Conservation (phyloP, 1,140 invertebrate species). For the Brachionus manjavacas region DNA sequence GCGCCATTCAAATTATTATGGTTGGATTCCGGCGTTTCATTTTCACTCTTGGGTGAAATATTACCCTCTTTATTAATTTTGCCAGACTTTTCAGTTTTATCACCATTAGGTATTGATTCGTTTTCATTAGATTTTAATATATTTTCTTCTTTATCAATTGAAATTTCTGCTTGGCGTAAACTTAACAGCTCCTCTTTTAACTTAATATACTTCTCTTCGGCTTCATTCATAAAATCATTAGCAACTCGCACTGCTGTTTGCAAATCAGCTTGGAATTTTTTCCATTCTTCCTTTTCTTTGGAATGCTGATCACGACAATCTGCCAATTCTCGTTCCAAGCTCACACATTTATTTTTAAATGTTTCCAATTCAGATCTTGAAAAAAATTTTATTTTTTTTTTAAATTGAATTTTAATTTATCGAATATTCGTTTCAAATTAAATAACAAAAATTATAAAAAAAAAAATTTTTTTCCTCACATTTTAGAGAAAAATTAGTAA, state of each 20-base stretch:
- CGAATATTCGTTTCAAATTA: too few relatives aligned
- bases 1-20: background rate
- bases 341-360: slow-evolving; percentile 2
- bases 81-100: background rate
- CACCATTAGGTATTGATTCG: background rate
- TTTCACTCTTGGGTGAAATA: background rate
- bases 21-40: background rate
- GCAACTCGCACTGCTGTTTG: slow-evolving; percentile 41
- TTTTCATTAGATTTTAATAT: background rate
- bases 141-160: background rate
- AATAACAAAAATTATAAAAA: too few relatives aligned
- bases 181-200: background rate
- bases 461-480: too few relatives aligned
- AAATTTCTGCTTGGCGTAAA: background rate
- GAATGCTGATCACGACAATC: background rate
- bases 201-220: slow-evolving; percentile 12
- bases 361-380: background rate
- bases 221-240: slow-evolving; percentile 40
- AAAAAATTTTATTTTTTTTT: background rate
- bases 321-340: background rate
- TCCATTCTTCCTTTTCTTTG: slow-evolving; percentile 37
- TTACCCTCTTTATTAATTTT: background rate
- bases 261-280: slow-evolving; percentile 38
- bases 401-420: too few relatives aligned
- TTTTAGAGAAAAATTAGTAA: too few relatives aligned